phyloP scores from a whole-genome alignment of 2,888 invertebrate genomes.

The Loripinus fragilis region DNA sequence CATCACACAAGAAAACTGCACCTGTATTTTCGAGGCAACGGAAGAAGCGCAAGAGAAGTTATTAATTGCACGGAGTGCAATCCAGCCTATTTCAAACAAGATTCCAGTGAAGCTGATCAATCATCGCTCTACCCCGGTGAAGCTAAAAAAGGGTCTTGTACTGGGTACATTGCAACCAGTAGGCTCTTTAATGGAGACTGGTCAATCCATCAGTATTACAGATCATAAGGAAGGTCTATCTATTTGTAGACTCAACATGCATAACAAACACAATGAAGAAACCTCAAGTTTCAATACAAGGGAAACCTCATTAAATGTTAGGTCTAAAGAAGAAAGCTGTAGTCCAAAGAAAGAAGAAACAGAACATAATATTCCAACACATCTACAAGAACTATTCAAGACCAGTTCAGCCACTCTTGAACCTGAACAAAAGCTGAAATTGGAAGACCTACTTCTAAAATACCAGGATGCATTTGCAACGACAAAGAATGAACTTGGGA shows the following conservation, averaged over 20 bases:
- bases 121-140: not conserved
- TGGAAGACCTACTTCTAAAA: not conserved
- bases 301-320: no score
- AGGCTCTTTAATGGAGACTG: not conserved
- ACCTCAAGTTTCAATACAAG: not conserved
- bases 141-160: slow-evolving; percentile 1
- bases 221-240: not conserved
- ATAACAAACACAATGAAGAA: not conserved
- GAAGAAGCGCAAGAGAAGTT: no score
- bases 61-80: no score
- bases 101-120: not conserved
- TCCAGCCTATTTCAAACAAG: no score
- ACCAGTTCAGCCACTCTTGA: not conserved
- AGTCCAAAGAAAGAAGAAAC: not conserved
- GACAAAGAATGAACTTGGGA: not conserved
- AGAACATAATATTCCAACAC: not conserved
- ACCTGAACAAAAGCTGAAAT: not conserved
- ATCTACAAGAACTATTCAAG: not conserved
- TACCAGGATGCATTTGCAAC: not conserved
- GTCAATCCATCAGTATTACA: not conserved
- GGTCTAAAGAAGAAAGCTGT: not conserved
- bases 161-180: not conserved
- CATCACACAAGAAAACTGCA: no score
- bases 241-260: not conserved
- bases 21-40: no score